Evolutionary conservation across 2,797 vertebrate genomes (phyloP).

Genomic region (Chelidonichthys spinosus): DNA sequence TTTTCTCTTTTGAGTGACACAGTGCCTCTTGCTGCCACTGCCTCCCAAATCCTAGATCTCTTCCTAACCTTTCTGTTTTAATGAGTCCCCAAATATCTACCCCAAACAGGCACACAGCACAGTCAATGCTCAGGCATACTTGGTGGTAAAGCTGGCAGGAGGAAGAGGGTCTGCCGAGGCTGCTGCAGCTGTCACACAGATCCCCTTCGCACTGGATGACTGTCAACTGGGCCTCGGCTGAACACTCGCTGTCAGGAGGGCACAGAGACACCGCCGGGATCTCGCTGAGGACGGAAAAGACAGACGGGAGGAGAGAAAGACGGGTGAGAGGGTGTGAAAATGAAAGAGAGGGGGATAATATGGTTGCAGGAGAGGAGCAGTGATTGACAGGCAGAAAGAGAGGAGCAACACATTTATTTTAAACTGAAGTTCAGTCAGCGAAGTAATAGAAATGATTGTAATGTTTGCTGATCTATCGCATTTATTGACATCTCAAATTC

Average conservation of each 20-base stretch:
- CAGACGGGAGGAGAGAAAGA: not conserved
- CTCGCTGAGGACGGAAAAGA: conserved; percentile 65
- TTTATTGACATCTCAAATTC: conserved; percentile 13
- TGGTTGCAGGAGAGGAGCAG: not conserved
- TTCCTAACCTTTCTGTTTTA: conserved; percentile 32
- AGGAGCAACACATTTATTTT: not conserved
- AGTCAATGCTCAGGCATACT: conserved; percentile 58
- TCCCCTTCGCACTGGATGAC: conserved; percentile 73
- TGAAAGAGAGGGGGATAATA: conserved; percentile 5
- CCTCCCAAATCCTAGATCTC: conserved; percentile 27
- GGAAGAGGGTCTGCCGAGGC: conserved; percentile 76
- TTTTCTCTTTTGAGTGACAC: conserved; percentile 7
- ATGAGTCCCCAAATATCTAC: conserved; percentile 22
- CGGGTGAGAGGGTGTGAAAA: not conserved
- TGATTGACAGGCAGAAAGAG: conserved; percentile 16
- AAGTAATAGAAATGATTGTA: conserved; percentile 9
- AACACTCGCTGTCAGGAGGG: conserved; percentile 78
- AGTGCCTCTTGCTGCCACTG: conserved; percentile 3
- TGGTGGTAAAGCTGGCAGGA: conserved; percentile 84
- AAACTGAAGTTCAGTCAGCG: conserved; percentile 11
- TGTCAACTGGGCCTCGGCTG: conserved; percentile 68
- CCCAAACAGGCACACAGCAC: conserved; percentile 4
- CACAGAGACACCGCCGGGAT: conserved; percentile 84
- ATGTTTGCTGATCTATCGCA: not conserved
- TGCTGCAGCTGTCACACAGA: conserved; percentile 80